A percentile compares a stretch with the other conserved stretches of the same genome.
These are phyloP conservation scores for Esox lucius DNA, from an alignment of 2,797 vertebrate genomes.

Conservation along the genomic window DNA sequence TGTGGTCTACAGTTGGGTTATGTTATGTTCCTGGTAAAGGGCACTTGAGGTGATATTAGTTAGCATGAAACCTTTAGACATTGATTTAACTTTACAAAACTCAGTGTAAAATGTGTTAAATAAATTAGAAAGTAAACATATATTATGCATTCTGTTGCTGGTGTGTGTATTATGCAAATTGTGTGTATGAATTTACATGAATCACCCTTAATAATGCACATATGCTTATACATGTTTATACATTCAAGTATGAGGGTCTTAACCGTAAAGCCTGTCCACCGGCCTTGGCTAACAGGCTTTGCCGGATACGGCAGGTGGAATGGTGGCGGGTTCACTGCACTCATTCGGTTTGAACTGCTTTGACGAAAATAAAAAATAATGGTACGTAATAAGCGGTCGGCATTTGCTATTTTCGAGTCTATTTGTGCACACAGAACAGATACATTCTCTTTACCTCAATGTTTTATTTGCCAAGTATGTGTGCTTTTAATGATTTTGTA, in stretches of 20 bases:
- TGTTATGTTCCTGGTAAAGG: neutral
- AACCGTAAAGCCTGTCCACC: neutral
- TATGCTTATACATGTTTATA: neutral
- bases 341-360: neutral
- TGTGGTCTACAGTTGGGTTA: neutral
- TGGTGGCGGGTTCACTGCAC: conserved; percentile 3
- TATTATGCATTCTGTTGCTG: neutral
- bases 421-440: neutral
- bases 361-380: neutral
- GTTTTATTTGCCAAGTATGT: neutral
- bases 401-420: neutral
- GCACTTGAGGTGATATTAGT: neutral
- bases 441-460: neutral
- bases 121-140: neutral
- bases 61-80: neutral
- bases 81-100: neutral
- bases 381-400: neutral
- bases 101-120: no score
- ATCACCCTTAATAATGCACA: neutral
- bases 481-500: neutral
- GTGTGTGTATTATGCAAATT: neutral
- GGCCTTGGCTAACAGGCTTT: neutral
- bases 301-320: neutral
- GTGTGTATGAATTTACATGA: no score
- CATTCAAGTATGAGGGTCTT: neutral